These are phyloP conservation scores for Heliconius erato DNA, from an alignment of 2,888 invertebrate genomes.

Conservation along the genomic window DNA sequence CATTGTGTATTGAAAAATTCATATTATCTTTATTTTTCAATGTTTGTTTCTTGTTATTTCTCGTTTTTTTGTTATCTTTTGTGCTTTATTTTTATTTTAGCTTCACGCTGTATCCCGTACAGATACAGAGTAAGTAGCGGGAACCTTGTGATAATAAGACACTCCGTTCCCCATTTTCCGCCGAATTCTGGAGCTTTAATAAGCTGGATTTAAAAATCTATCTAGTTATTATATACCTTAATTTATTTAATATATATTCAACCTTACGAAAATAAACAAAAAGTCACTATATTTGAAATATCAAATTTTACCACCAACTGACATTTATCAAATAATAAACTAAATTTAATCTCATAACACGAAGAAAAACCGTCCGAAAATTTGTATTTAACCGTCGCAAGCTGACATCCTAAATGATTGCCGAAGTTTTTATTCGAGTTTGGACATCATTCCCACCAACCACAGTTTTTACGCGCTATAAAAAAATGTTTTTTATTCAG, in stretches of 20 bases:
- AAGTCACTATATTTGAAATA: background rate
- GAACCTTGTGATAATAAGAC: background rate
- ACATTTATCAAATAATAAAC: slow-evolving; percentile 44
- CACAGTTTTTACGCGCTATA: slow-evolving; percentile 47
- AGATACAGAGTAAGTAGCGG: background rate
- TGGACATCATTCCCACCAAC: slow-evolving; percentile 48
- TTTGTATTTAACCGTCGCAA: slow-evolving; percentile 49
- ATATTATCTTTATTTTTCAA: background rate
- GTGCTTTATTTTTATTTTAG: no score
- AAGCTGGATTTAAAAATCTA: no score
- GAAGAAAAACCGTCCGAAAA: slow-evolving; percentile 46
- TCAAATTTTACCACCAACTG: slow-evolving; percentile 30
- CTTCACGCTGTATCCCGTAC: background rate
- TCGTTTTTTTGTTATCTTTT: no score
- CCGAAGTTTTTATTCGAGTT: slow-evolving; percentile 51
- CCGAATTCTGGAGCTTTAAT: no score
- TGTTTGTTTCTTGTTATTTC: background rate
- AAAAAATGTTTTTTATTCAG: slow-evolving; percentile 35
- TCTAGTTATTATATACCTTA: no score
- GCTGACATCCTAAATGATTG: slow-evolving; percentile 51
- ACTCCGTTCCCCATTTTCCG: no score
- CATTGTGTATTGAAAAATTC: slow-evolving; percentile 31
- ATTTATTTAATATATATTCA: no score
- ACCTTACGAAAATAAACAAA: background rate
- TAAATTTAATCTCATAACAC: slow-evolving; percentile 47